Conservation (phyloP, 2,888 invertebrate species). For the Pilophorus perplexus region DNA sequence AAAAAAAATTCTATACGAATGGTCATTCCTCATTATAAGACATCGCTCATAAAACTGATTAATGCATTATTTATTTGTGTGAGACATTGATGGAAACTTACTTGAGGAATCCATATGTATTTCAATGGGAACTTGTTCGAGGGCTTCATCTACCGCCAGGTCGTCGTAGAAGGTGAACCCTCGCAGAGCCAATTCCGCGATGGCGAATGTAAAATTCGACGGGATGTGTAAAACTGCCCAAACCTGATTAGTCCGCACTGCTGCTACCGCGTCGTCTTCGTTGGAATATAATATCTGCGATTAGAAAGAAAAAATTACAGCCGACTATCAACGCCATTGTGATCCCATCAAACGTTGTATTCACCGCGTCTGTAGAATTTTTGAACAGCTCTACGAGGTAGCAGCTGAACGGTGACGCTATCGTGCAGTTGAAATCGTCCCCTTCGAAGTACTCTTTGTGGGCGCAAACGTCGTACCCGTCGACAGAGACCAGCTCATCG, state of each 20-base stretch:
- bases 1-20: too few species aligned
- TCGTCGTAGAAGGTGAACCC: neutral
- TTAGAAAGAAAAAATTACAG: neutral
- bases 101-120: conserved; percentile 45
- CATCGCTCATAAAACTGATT: too few species aligned
- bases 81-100: conserved; percentile 8
- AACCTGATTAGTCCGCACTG: conserved; percentile 67
- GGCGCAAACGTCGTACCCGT: neutral
- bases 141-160: conserved; percentile 2
- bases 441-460: neutral
- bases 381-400: conserved; percentile 36
- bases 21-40: too few species aligned
- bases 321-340: neutral
- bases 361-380: conserved; percentile 40
- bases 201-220: conserved; percentile 69
- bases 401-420: conserved; percentile 42
- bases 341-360: neutral
- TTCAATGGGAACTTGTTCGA: conserved; percentile 27
- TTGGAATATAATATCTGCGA: conserved; percentile 48
- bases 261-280: conserved; percentile 62
- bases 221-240: conserved; percentile 76
- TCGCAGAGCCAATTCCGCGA: conserved; percentile 59
- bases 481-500: conserved; percentile 60
- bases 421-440: conserved; percentile 38
- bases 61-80: too few species aligned